phyloP scores from a whole-genome alignment of 2,113 vertebrate species.

The Dissostichus mawsoni region DNA sequence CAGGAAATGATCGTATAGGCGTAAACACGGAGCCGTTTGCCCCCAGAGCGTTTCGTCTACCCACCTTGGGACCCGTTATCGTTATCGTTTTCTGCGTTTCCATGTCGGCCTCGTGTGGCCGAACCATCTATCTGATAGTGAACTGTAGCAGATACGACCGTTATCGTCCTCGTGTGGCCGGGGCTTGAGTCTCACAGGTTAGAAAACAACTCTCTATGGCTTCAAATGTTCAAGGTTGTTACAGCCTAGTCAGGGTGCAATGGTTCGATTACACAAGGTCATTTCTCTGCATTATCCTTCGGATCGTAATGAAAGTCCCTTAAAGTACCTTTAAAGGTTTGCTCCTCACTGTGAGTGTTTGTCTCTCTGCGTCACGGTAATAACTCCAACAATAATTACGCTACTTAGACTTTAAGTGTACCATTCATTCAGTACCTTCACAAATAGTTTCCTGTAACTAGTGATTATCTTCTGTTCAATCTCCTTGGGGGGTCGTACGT shows the following conservation, averaged over 20 bases:
- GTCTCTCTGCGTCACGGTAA: background rate
- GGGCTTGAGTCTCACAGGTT: background rate
- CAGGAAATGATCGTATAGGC: no score
- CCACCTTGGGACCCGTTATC: no score
- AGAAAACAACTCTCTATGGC: background rate
- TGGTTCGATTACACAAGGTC: slow-evolving; percentile 8
- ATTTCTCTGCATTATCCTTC: slow-evolving; percentile 20
- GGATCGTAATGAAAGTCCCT: slow-evolving; percentile 11
- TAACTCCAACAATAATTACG: slow-evolving; percentile 36
- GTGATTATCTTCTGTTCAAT: slow-evolving; percentile 33
- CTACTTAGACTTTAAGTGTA: slow-evolving; percentile 27
- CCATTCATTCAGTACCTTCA: slow-evolving; percentile 18
- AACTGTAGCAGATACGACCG: no score
- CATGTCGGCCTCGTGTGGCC: no score
- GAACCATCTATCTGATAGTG: no score
- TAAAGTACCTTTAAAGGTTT: slow-evolving; percentile 16
- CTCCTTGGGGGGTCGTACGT: slow-evolving; percentile 3
- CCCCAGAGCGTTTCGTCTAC: no score
- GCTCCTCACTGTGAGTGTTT: background rate
- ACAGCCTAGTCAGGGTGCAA: slow-evolving; percentile 11
- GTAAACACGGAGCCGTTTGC: no score
- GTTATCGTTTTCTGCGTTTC: no score
- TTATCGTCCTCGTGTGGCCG: no score
- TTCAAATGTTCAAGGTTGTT: slow-evolving; percentile 26
- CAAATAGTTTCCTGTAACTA: slow-evolving; percentile 46